These are phyloP conservation scores for Paracanthobrama guichenoti DNA, from an alignment of 2,113 vertebrate species.

Conservation along the genomic window DNA sequence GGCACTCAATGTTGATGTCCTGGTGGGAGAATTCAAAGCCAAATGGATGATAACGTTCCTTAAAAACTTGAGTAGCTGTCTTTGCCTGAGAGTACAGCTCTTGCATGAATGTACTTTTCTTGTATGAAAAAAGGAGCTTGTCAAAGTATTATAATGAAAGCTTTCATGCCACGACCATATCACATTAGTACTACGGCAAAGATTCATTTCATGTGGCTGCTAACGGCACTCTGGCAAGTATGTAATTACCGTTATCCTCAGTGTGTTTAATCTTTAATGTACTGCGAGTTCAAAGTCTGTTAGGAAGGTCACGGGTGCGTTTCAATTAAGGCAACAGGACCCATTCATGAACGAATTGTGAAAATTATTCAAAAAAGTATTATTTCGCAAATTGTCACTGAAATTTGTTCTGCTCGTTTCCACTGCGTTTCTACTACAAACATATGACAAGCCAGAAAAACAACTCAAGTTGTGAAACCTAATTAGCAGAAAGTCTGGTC, in stretches of 20 bases:
- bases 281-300: slow-evolving; percentile 8
- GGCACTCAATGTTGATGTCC: background rate
- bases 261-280: slow-evolving; percentile 35
- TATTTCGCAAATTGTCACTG: background rate
- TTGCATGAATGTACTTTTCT: background rate
- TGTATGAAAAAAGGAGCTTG: slow-evolving; percentile 23
- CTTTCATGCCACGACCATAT: background rate
- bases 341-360: background rate
- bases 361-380: background rate
- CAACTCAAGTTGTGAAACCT: background rate
- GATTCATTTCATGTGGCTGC: slow-evolving; percentile 25
- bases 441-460: background rate
- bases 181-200: slow-evolving; percentile 12
- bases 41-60: slow-evolving; percentile 12
- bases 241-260: slow-evolving; percentile 29
- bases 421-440: background rate
- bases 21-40: slow-evolving; percentile 8
- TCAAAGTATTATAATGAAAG: slow-evolving; percentile 20
- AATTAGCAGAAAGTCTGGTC: background rate
- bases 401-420: background rate
- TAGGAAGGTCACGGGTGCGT: slow-evolving; percentile 17
- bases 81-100: background rate
- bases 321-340: background rate
- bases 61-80: background rate
- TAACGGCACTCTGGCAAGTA: background rate